A percentile compares a stretch with the other conserved stretches of the same genome.
phyloP scores from a whole-genome alignment of 2,113 vertebrate genomes.

The Sclerurus mexicanus region DNA sequence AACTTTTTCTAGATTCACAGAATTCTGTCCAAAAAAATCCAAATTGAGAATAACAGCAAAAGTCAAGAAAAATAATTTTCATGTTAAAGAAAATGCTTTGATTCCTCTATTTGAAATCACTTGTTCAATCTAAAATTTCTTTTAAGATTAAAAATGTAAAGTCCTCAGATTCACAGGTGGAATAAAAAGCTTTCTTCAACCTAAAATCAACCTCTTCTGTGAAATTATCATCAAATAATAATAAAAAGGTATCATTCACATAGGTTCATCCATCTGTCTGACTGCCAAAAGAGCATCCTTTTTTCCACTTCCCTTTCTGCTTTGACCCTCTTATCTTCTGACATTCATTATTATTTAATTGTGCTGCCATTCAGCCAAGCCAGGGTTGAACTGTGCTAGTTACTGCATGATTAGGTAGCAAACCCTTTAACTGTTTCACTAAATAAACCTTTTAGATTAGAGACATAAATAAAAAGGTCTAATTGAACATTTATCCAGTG shows the following conservation, averaged over 20 bases:
- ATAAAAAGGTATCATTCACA: background rate
- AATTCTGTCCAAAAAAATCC: background rate
- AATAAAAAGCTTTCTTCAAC: background rate
- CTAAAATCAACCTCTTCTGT: background rate
- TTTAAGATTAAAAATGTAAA: background rate
- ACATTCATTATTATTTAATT: slow-evolving; percentile 7
- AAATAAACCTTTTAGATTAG: background rate
- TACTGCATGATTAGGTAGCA: background rate
- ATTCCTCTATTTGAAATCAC: background rate
- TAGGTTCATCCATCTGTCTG: background rate
- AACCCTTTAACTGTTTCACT: background rate
- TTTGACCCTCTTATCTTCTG: background rate
- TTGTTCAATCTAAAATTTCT: background rate
- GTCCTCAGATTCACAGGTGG: background rate
- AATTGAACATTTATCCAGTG: background rate
- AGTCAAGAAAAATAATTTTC: background rate
- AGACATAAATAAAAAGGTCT: slow-evolving; percentile 3
- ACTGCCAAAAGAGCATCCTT: background rate
- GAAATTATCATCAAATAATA: background rate
- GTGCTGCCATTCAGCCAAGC: background rate
- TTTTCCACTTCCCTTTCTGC: background rate
- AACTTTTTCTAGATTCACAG: background rate
- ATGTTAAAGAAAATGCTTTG: background rate
- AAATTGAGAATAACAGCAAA: background rate
- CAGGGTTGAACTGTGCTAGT: background rate